phyloP scores from a whole-genome alignment of 2,888 invertebrate genomes.

The Anorthoa munda region DNA sequence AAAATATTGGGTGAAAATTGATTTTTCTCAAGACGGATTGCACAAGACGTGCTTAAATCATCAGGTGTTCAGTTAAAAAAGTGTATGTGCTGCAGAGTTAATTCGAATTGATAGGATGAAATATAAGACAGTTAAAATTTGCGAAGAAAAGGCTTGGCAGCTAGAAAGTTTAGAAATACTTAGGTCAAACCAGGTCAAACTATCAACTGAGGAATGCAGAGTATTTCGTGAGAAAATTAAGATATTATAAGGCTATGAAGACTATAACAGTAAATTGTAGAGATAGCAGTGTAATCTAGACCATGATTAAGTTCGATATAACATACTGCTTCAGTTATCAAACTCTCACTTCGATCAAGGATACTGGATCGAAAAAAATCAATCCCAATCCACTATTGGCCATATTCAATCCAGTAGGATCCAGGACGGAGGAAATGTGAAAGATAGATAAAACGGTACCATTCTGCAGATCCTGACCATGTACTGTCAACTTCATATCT shows the following conservation, averaged over 20 bases:
- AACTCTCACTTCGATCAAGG: neutral
- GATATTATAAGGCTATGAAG: neutral
- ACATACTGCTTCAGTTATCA: neutral
- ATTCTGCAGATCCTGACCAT: neutral
- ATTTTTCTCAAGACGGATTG: conserved; percentile 71
- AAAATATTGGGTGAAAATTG: conserved; percentile 86
- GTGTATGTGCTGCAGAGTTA: conserved; percentile 26
- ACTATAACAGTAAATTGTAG: neutral
- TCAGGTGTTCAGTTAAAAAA: conserved; percentile 24
- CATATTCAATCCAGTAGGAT: no score
- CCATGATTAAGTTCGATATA: neutral
- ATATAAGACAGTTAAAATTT: neutral
- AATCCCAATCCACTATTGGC: no score
- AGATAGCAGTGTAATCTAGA: neutral
- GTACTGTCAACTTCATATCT: neutral
- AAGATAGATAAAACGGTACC: neutral
- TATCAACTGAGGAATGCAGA: conserved; percentile 15
- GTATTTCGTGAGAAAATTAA: neutral
- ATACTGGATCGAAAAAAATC: no score
- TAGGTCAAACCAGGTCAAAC: neutral
- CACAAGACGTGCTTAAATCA: conserved; percentile 53
- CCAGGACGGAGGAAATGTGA: neutral
- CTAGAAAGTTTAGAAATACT: neutral
- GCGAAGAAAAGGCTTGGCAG: neutral
- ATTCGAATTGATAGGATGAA: conserved; percentile 39